phyloP scores from a whole-genome alignment of 2,888 invertebrate genomes.

The Cantharis flavilabris region DNA sequence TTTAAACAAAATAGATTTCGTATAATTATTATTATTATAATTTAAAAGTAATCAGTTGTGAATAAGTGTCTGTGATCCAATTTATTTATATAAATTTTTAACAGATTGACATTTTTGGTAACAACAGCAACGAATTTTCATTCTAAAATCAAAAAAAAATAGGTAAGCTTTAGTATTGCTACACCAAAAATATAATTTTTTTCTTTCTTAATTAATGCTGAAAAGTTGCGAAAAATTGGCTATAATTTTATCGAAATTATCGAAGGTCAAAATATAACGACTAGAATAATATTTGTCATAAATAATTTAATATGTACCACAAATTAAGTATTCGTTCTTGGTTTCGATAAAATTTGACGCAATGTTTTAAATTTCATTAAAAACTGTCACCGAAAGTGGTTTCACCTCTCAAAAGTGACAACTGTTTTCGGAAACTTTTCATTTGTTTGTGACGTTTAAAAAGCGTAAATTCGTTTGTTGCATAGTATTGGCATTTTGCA shows the following conservation, averaged over 20 bases:
- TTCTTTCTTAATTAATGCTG: background rate
- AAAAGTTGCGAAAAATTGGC: background rate
- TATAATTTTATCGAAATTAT: background rate
- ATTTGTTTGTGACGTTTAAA: background rate
- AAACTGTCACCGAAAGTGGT: background rate
- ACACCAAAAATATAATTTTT: no score
- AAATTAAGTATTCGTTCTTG: background rate
- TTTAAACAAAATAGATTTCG: background rate
- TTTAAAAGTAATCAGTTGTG: background rate
- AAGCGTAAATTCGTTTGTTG: background rate
- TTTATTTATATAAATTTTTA: constrained; percentile 8
- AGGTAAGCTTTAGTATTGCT: background rate
- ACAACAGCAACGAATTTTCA: constrained; percentile 10
- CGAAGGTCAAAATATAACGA: background rate
- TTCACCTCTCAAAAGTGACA: background rate
- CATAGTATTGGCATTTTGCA: background rate
- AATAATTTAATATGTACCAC: background rate
- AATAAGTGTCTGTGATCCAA: constrained; percentile 7
- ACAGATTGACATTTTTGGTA: constrained; percentile 21
- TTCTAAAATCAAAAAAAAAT: constrained; percentile 4
- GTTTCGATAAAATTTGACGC: background rate
- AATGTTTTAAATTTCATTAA: background rate
- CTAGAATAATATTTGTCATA: background rate
- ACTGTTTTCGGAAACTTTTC: background rate
- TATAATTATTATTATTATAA: background rate